phyloP scores from a whole-genome alignment of 2,888 invertebrate genomes.

The Caenorhabditis angaria region DNA sequence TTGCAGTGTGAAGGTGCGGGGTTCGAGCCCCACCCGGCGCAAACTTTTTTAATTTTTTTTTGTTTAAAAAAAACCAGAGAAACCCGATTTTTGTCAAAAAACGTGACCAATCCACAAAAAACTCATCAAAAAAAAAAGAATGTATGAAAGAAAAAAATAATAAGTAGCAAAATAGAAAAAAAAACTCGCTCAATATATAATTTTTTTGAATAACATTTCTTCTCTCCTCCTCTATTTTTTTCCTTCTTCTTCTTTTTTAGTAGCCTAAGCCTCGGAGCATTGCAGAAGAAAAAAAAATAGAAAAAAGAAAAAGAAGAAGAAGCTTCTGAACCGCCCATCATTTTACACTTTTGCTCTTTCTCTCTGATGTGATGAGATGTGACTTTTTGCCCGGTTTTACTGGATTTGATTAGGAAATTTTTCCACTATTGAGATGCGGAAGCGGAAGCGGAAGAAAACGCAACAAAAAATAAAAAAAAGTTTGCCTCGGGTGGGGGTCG shows the following conservation, averaged over 20 bases:
- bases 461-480: too few relatives aligned
- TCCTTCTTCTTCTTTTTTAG: not conserved
- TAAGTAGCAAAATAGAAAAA: not conserved
- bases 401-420: not conserved
- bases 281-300: too few relatives aligned
- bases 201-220: constrained; percentile 1
- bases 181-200: not conserved
- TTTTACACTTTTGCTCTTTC: not conserved
- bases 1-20: too few relatives aligned
- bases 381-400: not conserved
- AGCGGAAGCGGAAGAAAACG: too few relatives aligned
- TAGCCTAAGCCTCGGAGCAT: not conserved
- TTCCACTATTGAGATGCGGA: too few relatives aligned
- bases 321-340: constrained; percentile 3
- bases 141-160: constrained; percentile 7
- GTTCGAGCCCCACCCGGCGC: too few relatives aligned
- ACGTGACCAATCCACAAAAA: not conserved
- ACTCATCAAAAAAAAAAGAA: constrained; percentile 5
- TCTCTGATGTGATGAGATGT: not conserved
- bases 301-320: not conserved
- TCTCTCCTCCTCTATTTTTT: too few relatives aligned
- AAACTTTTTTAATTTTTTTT: too few relatives aligned
- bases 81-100: too few relatives aligned
- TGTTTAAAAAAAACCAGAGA: too few relatives aligned
- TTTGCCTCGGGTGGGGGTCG: too few relatives aligned